These are phyloP conservation scores for Taxidea taxus DNA, from an alignment of 2,113 vertebrate species.

Conservation along the genomic window DNA sequence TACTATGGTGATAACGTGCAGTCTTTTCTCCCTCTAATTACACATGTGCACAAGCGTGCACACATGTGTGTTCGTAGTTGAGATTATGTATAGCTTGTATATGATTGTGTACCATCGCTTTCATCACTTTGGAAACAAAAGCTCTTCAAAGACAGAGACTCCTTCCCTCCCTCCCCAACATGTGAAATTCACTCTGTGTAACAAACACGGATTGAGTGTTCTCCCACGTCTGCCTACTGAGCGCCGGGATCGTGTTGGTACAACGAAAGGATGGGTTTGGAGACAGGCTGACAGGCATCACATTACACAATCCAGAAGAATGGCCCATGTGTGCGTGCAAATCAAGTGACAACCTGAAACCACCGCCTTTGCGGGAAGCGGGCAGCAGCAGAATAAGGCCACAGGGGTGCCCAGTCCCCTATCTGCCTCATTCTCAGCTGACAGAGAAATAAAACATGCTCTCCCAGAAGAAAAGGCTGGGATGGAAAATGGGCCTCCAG, in stretches of 20 bases:
- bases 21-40: not conserved
- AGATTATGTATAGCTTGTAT: not conserved
- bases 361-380: not conserved
- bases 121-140: not conserved
- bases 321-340: not conserved
- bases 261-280: not conserved
- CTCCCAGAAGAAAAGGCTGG: not conserved
- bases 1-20: not conserved
- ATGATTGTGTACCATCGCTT: not conserved
- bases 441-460: not conserved
- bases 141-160: not conserved
- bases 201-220: too few relatives aligned
- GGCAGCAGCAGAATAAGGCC: too few relatives aligned
- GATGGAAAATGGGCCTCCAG: too few relatives aligned
- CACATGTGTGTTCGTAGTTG: not conserved
- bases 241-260: too few relatives aligned
- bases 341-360: not conserved
- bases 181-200: not conserved
- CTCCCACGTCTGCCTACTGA: not conserved
- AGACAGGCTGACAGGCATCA: too few relatives aligned
- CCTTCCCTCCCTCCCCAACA: not conserved
- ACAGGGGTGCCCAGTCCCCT: fast-evolving
- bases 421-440: too few relatives aligned
- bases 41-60: not conserved
- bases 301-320: not conserved